phyloP scores from a whole-genome alignment of 2,113 vertebrate species.

The Ictalurus furcatus region DNA sequence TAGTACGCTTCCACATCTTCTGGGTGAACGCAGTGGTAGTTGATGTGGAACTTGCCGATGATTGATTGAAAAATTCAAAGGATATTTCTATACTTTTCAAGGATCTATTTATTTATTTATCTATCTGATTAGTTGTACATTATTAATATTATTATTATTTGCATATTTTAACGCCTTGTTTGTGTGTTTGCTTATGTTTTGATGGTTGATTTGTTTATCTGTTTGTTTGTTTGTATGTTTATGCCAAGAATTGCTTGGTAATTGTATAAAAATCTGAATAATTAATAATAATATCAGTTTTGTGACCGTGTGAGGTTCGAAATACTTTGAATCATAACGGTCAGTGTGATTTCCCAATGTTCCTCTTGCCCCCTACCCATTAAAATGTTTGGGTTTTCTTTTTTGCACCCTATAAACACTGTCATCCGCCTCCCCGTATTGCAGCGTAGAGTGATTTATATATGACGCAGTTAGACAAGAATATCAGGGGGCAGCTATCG shows the following conservation, averaged over 20 bases:
- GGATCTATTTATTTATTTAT: neutral
- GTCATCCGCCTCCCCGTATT: constrained; percentile 49
- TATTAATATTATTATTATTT: neutral
- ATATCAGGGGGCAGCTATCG: constrained; percentile 75
- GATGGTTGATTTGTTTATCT: neutral
- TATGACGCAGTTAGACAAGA: constrained; percentile 74
- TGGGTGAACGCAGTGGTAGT: neutral
- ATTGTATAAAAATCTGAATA: neutral
- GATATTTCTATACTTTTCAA: neutral
- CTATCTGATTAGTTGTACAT: no score
- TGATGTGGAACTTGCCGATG: neutral
- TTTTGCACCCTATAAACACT: neutral
- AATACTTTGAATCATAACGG: neutral
- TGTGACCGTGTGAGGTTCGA: neutral
- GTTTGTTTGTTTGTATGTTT: neutral
- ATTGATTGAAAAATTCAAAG: neutral
- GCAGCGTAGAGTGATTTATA: constrained; percentile 72
- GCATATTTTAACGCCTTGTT: neutral
- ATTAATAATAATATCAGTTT: neutral
- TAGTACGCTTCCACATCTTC: constrained; percentile 43
- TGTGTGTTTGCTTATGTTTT: neutral
- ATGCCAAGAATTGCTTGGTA: neutral
- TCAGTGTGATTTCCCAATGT: neutral
- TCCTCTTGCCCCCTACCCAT: neutral
- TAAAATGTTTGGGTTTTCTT: neutral